These are phyloP conservation scores for Syrrhaptes paradoxus DNA, from an alignment of 2,113 vertebrate genomes.

Conservation along the genomic window DNA sequence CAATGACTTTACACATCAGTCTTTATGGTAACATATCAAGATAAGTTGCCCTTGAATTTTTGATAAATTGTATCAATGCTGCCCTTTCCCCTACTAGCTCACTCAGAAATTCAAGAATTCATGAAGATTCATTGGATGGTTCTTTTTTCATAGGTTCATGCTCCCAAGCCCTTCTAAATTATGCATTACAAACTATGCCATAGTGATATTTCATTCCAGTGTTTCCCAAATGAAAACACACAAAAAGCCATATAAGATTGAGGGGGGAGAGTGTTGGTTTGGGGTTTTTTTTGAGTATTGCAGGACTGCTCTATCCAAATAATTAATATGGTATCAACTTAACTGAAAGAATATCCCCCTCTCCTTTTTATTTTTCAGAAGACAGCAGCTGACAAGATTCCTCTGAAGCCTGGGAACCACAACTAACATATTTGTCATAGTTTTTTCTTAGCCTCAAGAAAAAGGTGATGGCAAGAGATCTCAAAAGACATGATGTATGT, in stretches of 20 bases:
- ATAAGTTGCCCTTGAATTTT: conserved; percentile 3
- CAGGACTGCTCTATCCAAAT: not conserved
- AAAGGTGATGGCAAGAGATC: not conserved
- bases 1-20: not conserved
- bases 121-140: not conserved
- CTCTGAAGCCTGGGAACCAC: not conserved
- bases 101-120: conserved; percentile 7
- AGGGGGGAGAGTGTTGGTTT: not conserved
- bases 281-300: not conserved
- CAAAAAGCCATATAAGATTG: not conserved
- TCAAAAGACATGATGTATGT: not conserved
- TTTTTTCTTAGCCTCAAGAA: not conserved
- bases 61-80: not conserved
- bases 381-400: not conserved
- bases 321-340: not conserved
- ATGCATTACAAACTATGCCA: not conserved
- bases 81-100: not conserved
- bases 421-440: not conserved
- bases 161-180: not conserved
- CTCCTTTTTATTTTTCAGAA: not conserved
- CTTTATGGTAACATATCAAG: not conserved
- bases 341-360: not conserved
- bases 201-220: not conserved
- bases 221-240: not conserved
- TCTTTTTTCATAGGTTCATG: not conserved